Evolutionary conservation across 2,113 vertebrate species (phyloP), one percentile per base, ranked within the genome.

Genomic region (Zeus faber): DNA sequence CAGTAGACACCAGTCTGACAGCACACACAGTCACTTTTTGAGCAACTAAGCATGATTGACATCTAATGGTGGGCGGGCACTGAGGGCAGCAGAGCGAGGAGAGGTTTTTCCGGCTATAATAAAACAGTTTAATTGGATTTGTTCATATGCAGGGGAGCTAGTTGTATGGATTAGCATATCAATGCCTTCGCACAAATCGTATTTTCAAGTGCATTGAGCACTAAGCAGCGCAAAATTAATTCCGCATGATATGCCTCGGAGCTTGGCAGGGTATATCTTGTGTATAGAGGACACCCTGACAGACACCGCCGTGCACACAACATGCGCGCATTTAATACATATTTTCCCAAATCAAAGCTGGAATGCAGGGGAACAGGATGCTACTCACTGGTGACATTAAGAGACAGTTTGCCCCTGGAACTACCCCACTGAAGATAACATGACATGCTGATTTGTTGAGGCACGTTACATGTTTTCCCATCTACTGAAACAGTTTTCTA

Each of bases 51-150:
- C 50, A 70, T 85, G 88, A 88, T 41, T 86, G 88, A 87, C 84
- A 84, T 29, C 24, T 35, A 39, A 43, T 37, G 44, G 77, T 66
- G 72, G 87, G 83, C 52, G 74, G 88, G 75, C 79, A 77, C 79
- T 49, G 71, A 75, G 81, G 79, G 81, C 82, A 82, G 79, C 58
- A 77, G 73, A 79, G 83, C 85, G 69, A 81, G 76, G 52, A 70
- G 61, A 77, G 62, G 67, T 82, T 86, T 81, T 87, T 75, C 73
- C 72, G 67, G 76, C 78, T 85, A 74, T 89, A 89, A 88, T 90
- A 88, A 88, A 89, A 88, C 77, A 79, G 67, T 87, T 88, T 87
- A 90, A 91, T 91, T 90, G 89, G 88, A 91, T 91, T 90, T 91
- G 88, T 91, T 90, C 88, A 65, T 79, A 86, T 85, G 88, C 82